Base-by-base conservation (phyloP, 2,797 vertebrate genomes). In the Channallabes apus region DNA sequence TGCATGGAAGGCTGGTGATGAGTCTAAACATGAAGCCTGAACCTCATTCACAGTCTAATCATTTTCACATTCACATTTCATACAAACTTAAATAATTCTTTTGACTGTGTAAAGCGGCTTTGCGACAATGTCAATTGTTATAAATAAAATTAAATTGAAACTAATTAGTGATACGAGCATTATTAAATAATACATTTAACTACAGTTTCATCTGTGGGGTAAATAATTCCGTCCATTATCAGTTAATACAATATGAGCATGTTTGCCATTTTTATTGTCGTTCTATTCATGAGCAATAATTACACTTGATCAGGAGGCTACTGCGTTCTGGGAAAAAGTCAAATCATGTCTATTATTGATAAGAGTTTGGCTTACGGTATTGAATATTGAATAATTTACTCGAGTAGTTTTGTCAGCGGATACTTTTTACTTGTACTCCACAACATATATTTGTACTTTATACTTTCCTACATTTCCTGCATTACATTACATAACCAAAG, bases 271-370 rank as follows among this genome's bases (percentile, higher is more conserved):
- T 68, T 80, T 24, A 80, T 68, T 83, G 67, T 61, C 67, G 72
- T 83, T 86, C 84, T 68, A 32, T 38, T 18, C 18, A 46, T 72
- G 82, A 84, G 51, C 8, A 2, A 69, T 76, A 85, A 84, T 87
- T 82, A 84, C 65, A 86, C 58, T 69, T 80, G 35, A 84, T 35
- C 82, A 88, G 67, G 59, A 87, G 82, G 78, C 59, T 58, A 79
- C 6, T 24, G 77, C 51, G 20, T 84, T 41, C 15, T 8, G 61
- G 75, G 29, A 58, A 56, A 82, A 83, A 32, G 79, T 62, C 69
- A 76, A 89, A 84, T 86, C 64, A 85, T 61, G 85, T 32, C 59
- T 82, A 84, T 82, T 81, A 82, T 72, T 86, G 72, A 12, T 54
- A 14, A 54, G 56, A 84, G 69, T 38, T 83, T 76, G 80, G 35